Conservation (phyloP, 1,140 invertebrate genomes). For the Arctopsyche grandis region DNA sequence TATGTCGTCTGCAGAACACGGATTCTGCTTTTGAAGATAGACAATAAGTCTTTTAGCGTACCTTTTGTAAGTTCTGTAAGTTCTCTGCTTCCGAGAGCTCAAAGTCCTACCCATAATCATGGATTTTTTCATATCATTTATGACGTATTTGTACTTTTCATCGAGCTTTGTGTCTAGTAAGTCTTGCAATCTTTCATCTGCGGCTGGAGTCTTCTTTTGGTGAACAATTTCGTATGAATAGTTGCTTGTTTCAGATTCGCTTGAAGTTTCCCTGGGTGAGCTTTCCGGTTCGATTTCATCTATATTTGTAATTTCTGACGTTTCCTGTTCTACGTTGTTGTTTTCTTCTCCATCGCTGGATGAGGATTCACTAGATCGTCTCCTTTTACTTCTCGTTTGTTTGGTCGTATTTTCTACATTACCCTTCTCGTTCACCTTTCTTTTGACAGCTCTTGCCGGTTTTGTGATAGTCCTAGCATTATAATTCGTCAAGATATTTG, state of each 20-base stretch:
- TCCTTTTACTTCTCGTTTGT: slow-evolving; percentile 53
- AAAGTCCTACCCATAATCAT: slow-evolving; percentile 65
- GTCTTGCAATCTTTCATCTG: slow-evolving; percentile 51
- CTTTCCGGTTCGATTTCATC: slow-evolving; percentile 50
- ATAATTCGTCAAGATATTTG: slow-evolving; percentile 65
- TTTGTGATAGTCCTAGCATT: slow-evolving; percentile 61
- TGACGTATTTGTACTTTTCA: slow-evolving; percentile 63
- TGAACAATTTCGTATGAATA: slow-evolving; percentile 55
- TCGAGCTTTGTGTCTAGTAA: slow-evolving; percentile 52
- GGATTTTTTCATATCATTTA: slow-evolving; percentile 67
- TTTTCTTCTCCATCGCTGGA: slow-evolving; percentile 55
- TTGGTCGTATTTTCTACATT: slow-evolving; percentile 45
- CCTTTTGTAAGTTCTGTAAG: slow-evolving; percentile 63
- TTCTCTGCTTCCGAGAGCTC: slow-evolving; percentile 63
- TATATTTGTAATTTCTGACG: slow-evolving; percentile 55
- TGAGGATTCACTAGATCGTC: slow-evolving; percentile 50
- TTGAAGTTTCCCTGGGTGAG: slow-evolving; percentile 53
- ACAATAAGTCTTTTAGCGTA: slow-evolving; percentile 65
- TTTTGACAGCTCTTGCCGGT: slow-evolving; percentile 60
- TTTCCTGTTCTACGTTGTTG: slow-evolving; percentile 55
- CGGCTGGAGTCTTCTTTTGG: slow-evolving; percentile 56
- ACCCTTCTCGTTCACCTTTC: slow-evolving; percentile 58
- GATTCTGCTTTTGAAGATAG: slow-evolving; percentile 65
- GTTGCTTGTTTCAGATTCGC: slow-evolving; percentile 56
- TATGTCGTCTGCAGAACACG: slow-evolving; percentile 64